Conservation (phyloP, 2,888 invertebrate species). For the Hirtodrosophila confusa region DNA sequence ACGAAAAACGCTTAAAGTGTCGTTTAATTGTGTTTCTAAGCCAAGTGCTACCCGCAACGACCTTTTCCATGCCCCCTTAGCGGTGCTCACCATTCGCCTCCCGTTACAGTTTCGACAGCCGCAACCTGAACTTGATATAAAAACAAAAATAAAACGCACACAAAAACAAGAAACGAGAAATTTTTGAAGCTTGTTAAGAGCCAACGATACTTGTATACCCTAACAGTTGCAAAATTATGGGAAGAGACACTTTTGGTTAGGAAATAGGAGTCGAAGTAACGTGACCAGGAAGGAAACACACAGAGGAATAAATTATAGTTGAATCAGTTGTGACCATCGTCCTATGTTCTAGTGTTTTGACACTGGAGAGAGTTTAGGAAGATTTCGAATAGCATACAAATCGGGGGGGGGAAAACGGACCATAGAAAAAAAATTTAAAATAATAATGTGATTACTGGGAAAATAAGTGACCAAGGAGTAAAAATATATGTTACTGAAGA, state of each 20-base stretch:
- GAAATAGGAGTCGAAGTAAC: not conserved
- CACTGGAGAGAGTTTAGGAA: too few species aligned
- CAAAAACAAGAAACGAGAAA: slow-evolving; percentile 19
- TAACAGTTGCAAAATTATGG: slow-evolving; percentile 1
- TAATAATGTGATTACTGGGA: too few species aligned
- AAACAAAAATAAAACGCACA: slow-evolving; percentile 19
- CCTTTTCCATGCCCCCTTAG: slow-evolving; percentile 74
- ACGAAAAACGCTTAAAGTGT: slow-evolving; percentile 19
- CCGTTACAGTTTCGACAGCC: slow-evolving; percentile 71
- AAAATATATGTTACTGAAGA: too few species aligned
- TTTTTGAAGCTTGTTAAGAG: not conserved
- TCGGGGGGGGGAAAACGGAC: too few species aligned
- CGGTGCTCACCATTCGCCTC: slow-evolving; percentile 38
- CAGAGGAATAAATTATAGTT: not conserved
- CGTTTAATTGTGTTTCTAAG: slow-evolving; percentile 75
- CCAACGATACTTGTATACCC: slow-evolving; percentile 25
- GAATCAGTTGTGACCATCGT: not conserved
- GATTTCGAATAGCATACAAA: too few species aligned
- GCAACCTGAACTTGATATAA: slow-evolving; percentile 42
- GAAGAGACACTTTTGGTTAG: not conserved
- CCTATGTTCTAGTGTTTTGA: too few species aligned
- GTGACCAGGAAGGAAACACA: not conserved
- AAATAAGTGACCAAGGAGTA: too few species aligned
- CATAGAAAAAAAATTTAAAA: too few species aligned
- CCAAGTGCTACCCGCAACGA: slow-evolving; percentile 58